These are phyloP conservation scores for Cuculus canorus DNA, from an alignment of 2,797 vertebrate genomes.

Conservation along the genomic window DNA sequence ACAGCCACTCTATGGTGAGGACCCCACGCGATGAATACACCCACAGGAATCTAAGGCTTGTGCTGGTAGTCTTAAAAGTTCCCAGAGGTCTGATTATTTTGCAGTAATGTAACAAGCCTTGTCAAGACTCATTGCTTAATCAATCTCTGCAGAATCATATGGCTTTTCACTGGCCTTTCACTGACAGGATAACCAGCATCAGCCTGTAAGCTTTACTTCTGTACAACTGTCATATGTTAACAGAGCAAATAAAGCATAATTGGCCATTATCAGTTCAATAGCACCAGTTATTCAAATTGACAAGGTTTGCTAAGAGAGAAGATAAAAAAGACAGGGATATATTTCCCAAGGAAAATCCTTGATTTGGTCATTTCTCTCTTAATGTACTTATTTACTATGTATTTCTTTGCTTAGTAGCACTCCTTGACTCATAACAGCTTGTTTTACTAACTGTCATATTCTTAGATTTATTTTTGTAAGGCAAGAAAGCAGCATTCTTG, in stretches of 20 bases:
- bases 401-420: neutral
- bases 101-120: slow-evolving; percentile 11
- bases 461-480: neutral
- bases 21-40: slow-evolving; percentile 48
- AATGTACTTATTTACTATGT: neutral
- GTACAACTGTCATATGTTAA: neutral
- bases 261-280: slow-evolving; percentile 33
- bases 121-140: slow-evolving; percentile 59
- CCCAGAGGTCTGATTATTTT: slow-evolving; percentile 60
- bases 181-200: neutral
- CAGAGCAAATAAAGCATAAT: slow-evolving; percentile 6
- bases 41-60: neutral
- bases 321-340: neutral
- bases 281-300: slow-evolving; percentile 17
- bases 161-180: neutral
- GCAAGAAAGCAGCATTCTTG: neutral
- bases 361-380: neutral
- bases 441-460: neutral
- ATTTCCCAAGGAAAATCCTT: neutral
- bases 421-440: neutral
- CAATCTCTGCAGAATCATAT: slow-evolving; percentile 29
- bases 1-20: neutral
- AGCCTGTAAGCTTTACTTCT: neutral
- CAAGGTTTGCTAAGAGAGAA: neutral
- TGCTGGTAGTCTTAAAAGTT: slow-evolving; percentile 44